These are phyloP conservation scores for Pseudachorutes palmiensis DNA, from an alignment of 1,140 invertebrate genomes.

Conservation along the genomic window DNA sequence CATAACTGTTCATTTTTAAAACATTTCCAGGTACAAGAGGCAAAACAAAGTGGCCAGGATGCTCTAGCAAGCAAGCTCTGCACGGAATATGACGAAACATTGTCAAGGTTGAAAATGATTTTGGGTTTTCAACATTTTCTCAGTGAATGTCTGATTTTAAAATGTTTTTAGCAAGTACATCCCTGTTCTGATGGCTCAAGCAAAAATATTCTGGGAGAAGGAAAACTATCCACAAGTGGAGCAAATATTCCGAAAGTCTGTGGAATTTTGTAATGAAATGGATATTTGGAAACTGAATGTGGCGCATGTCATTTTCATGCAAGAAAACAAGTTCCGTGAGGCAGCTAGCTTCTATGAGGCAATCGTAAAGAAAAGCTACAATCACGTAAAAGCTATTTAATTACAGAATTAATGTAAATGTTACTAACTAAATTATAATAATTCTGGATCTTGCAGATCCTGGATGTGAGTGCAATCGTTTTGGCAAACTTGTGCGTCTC, in stretches of 20 bases:
- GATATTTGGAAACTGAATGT: conserved; percentile 96
- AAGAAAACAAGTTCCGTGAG: conserved; percentile 97
- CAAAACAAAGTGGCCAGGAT: conserved; percentile 34
- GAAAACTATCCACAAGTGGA: conserved; percentile 93
- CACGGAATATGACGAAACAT: conserved; percentile 37
- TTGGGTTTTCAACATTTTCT: conserved; percentile 28
- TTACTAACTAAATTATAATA: conserved; percentile 15
- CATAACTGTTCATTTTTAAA: no score
- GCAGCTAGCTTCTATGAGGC: conserved; percentile 97
- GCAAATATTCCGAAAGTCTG: conserved; percentile 89
- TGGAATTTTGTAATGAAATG: conserved; percentile 96
- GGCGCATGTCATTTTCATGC: conserved; percentile 98
- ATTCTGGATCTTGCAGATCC: conserved; percentile 56
- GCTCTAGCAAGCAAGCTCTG: conserved; percentile 33
- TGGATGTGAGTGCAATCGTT: conserved; percentile 91
- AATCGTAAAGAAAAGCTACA: conserved; percentile 92
- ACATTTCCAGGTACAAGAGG: conserved; percentile 23
- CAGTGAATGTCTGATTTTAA: no score
- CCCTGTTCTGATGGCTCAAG: conserved; percentile 96
- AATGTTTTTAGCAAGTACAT: conserved; percentile 53
- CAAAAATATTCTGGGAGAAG: conserved; percentile 97
- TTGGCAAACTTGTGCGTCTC: conserved; percentile 97
- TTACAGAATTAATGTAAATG: conserved; percentile 13
- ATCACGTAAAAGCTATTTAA: conserved; percentile 58
- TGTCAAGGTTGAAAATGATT: conserved; percentile 28